Conservation (phyloP, 2,113 vertebrate genomes). For the Toxostoma redivivum region DNA sequence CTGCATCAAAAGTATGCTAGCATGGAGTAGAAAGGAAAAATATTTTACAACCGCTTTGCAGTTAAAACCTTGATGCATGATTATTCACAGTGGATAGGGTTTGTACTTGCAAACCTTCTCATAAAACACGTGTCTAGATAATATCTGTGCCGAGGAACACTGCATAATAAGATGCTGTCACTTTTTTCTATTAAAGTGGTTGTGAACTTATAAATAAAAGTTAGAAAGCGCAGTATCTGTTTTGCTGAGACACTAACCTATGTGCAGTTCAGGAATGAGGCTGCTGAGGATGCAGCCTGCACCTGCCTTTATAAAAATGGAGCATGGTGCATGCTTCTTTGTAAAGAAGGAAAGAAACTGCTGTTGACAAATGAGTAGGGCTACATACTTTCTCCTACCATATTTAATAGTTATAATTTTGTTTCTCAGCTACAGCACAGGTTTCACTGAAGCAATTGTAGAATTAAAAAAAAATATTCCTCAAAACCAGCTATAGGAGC, state of each 20-base stretch:
- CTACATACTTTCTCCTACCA: neutral
- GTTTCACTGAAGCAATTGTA: neutral
- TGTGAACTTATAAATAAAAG: neutral
- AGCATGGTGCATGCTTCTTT: fast-evolving
- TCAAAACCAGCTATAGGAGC: neutral
- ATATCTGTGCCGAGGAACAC: conserved; percentile 10
- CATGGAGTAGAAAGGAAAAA: conserved; percentile 39
- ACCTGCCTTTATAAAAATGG: neutral
- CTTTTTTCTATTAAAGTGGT: neutral
- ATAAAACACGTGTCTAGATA: neutral
- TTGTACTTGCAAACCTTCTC: conserved; percentile 36
- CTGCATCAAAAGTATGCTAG: neutral
- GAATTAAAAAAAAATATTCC: neutral
- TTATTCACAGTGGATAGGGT: conserved; percentile 61
- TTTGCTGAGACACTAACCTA: neutral
- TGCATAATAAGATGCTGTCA: conserved; percentile 40
- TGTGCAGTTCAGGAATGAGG: neutral
- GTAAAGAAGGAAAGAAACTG: neutral
- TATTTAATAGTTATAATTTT: neutral
- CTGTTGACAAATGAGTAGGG: neutral
- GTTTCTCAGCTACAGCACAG: neutral
- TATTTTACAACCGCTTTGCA: neutral
- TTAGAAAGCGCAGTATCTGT: neutral
- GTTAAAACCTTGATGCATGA: conserved; percentile 59
- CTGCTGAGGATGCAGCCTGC: neutral